phyloP scores from a whole-genome alignment of 2,888 invertebrate genomes.

The Xestia c-nigrum region DNA sequence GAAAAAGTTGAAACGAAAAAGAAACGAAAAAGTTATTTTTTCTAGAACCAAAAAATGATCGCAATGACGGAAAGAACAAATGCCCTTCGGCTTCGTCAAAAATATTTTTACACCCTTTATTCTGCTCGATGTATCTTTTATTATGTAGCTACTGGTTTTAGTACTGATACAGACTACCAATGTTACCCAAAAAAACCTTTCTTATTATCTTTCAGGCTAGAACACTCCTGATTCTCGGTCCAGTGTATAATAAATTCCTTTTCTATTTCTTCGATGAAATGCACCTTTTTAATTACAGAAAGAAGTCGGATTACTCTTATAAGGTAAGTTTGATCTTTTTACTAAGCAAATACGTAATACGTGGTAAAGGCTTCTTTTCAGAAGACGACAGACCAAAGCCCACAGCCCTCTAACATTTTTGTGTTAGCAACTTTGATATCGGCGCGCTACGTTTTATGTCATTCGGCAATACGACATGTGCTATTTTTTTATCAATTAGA shows the following conservation, averaged over 20 bases:
- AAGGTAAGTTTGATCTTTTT: slow-evolving; percentile 28
- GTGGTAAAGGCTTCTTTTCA: not conserved
- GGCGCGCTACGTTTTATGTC: too few relatives aligned
- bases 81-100: too few relatives aligned
- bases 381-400: not conserved
- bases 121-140: not conserved
- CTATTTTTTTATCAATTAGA: too few relatives aligned
- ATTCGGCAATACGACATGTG: not conserved
- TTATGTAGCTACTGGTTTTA: not conserved
- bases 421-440: not conserved
- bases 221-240: not conserved
- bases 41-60: too few relatives aligned
- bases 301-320: slow-evolving; percentile 33
- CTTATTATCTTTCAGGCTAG: slow-evolving; percentile 33
- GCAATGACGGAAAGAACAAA: too few relatives aligned
- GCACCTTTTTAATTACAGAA: slow-evolving; percentile 44
- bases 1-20: too few relatives aligned
- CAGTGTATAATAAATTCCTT: slow-evolving; percentile 16
- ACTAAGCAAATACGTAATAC: not conserved
- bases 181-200: not conserved
- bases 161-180: not conserved
- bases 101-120: too few relatives aligned
- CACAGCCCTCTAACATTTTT: not conserved
- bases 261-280: slow-evolving; percentile 28
- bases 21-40: too few relatives aligned